Conservation (phyloP, 2,888 invertebrate genomes). For the Hypselothyrea guttata region DNA sequence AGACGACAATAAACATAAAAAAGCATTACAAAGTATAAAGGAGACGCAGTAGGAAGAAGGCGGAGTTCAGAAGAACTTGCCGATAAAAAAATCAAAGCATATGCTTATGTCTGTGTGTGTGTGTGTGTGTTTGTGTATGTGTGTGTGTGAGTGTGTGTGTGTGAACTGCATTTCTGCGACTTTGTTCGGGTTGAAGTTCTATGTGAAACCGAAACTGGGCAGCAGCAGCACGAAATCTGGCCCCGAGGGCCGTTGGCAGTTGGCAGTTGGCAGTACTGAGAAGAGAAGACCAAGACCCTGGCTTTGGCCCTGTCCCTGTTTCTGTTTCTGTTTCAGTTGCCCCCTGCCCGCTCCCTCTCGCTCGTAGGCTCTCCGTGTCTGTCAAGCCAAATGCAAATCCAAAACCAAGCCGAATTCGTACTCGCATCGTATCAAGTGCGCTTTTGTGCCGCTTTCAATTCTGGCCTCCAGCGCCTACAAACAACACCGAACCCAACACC, state of each 20-base stretch:
- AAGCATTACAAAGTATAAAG: constrained; percentile 14
- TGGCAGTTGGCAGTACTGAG: constrained; percentile 29
- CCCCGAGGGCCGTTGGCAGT: constrained; percentile 22
- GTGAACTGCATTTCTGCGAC: constrained; percentile 40
- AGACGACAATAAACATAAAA: constrained; percentile 19
- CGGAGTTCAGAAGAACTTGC: constrained; percentile 18
- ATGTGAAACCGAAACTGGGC: constrained; percentile 29
- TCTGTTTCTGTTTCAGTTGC: neutral
- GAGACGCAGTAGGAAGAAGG: constrained; percentile 4
- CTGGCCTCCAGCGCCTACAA: constrained; percentile 47
- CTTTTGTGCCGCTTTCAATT: constrained; percentile 45
- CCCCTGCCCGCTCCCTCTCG: neutral
- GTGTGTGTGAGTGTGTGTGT: constrained; percentile 23
- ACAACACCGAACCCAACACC: constrained; percentile 5
- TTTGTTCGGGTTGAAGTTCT: constrained; percentile 3
- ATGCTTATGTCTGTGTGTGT: constrained; percentile 16
- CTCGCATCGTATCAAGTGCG: constrained; percentile 53
- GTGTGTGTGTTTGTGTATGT: constrained; percentile 24
- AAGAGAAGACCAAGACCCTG: constrained; percentile 15
- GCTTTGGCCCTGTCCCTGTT: neutral
- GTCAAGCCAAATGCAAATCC: neutral
- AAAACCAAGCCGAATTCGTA: constrained; percentile 21
- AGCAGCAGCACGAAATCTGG: constrained; percentile 33
- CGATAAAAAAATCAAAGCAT: constrained; percentile 30
- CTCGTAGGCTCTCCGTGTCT: too few species aligned